These are phyloP conservation scores for Drosophila busckii DNA, from an alignment of 1,140 invertebrate genomes.

Conservation along the genomic window DNA sequence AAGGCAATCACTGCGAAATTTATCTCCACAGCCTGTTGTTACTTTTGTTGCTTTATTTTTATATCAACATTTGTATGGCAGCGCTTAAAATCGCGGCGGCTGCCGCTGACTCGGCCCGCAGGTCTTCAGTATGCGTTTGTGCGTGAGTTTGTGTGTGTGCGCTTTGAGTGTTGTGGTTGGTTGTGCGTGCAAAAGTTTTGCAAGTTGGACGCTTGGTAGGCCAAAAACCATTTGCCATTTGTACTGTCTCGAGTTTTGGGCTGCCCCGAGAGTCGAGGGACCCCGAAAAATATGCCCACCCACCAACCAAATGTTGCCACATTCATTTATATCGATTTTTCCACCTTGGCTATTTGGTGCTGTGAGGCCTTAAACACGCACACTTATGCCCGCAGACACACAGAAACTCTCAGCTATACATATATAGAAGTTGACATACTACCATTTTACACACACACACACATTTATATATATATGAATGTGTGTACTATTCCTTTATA, in stretches of 20 bases:
- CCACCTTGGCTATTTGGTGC: conserved; percentile 68
- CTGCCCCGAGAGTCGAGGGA: not conserved
- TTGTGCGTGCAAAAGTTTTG: conserved; percentile 67
- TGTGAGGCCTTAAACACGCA: conserved; percentile 32
- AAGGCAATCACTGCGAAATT: conserved; percentile 8
- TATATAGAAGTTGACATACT: conserved; percentile 52
- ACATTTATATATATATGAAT: too few species aligned
- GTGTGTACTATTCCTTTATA: conserved; percentile 36
- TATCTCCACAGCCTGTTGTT: conserved; percentile 15
- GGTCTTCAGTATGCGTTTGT: conserved; percentile 26
- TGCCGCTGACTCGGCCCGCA: conserved; percentile 33
- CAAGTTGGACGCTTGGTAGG: conserved; percentile 51
- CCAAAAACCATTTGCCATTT: conserved; percentile 54
- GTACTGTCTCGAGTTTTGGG: conserved; percentile 58
- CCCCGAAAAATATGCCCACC: not conserved
- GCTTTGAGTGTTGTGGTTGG: conserved; percentile 4
- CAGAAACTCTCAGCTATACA: conserved; percentile 6
- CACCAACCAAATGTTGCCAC: conserved; percentile 62
- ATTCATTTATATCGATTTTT: conserved; percentile 76
- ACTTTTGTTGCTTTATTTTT: conserved; percentile 53
- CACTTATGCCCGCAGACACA: conserved; percentile 24
- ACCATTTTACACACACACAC: conserved; percentile 20
- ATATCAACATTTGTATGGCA: conserved; percentile 61
- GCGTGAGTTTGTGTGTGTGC: conserved; percentile 3
- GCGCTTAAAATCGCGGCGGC: conserved; percentile 62